Evolutionary conservation across 2,113 vertebrate species (phyloP).

Genomic region (Phalacrocorax aristotelis): DNA sequence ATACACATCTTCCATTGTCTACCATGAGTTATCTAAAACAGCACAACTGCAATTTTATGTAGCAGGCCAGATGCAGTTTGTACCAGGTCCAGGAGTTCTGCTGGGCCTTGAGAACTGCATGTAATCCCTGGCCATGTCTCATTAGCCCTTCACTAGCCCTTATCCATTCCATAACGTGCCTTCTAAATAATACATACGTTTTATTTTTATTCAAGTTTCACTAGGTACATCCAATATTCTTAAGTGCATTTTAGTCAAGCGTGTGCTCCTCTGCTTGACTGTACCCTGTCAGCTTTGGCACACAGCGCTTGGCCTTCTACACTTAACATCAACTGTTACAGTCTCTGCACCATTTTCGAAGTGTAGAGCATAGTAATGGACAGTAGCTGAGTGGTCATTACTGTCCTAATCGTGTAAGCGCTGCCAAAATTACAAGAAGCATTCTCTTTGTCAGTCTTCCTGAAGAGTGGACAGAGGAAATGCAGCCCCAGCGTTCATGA

Average conservation of each 20-base stretch:
- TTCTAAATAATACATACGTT: background rate
- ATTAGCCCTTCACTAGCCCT: background rate
- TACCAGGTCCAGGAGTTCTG: background rate
- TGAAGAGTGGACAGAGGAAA: background rate
- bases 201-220: background rate
- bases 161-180: background rate
- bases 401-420: accelerated
- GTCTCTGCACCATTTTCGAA: background rate
- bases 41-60: background rate
- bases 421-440: background rate
- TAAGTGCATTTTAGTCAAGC: background rate
- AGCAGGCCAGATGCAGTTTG: background rate
- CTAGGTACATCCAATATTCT: background rate
- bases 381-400: background rate
- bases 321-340: background rate
- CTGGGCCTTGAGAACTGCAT: background rate
- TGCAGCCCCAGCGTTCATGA: background rate
- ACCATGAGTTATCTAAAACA: background rate
- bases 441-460: background rate
- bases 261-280: background rate
- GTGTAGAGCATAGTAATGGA: background rate
- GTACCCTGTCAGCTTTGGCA: background rate
- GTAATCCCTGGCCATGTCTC: background rate
- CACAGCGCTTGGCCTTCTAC: background rate
- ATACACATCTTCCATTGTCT: background rate